Percentiles rank a stretch among this genome's conserved stretches.
These are phyloP conservation scores for Crotalus tigris DNA, from an alignment of 2,113 vertebrate genomes.

Conservation along the genomic window DNA sequence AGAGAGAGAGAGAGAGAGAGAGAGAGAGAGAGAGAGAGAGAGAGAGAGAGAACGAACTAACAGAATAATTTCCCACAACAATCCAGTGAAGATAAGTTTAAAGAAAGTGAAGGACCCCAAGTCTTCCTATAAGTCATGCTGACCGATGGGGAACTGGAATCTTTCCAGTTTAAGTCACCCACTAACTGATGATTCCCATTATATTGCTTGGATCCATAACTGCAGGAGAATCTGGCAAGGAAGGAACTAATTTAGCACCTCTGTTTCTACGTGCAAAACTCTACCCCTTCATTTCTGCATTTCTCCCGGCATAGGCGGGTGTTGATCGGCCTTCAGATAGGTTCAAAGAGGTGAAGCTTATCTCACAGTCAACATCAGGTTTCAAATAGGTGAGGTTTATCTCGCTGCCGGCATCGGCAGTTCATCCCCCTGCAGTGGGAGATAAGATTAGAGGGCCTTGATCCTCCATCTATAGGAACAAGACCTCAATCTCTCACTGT, in stretches of 20 bases:
- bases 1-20: too few species aligned
- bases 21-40: too few species aligned
- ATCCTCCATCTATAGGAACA: slow-evolving; percentile 92
- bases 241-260: slow-evolving; percentile 34
- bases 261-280: slow-evolving; percentile 22
- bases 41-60: too few species aligned
- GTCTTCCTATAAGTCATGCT: background rate
- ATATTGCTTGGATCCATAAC: background rate
- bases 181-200: background rate
- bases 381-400: slow-evolving; percentile 67
- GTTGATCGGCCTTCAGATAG: slow-evolving; percentile 41
- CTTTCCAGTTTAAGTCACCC: background rate
- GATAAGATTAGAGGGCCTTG: slow-evolving; percentile 92
- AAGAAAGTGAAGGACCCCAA: background rate
- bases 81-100: background rate
- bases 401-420: slow-evolving; percentile 60
- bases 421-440: slow-evolving; percentile 75
- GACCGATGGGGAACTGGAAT: background rate
- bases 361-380: slow-evolving; percentile 60
- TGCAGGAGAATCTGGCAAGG: slow-evolving; percentile 21
- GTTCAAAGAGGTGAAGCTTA: slow-evolving; percentile 65
- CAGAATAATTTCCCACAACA: background rate
- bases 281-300: slow-evolving; percentile 9
- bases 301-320: slow-evolving; percentile 29
- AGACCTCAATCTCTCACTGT: slow-evolving; percentile 99